Evolutionary conservation across 2,113 vertebrate species (phyloP).

Genomic region (Regulus satrapa): DNA sequence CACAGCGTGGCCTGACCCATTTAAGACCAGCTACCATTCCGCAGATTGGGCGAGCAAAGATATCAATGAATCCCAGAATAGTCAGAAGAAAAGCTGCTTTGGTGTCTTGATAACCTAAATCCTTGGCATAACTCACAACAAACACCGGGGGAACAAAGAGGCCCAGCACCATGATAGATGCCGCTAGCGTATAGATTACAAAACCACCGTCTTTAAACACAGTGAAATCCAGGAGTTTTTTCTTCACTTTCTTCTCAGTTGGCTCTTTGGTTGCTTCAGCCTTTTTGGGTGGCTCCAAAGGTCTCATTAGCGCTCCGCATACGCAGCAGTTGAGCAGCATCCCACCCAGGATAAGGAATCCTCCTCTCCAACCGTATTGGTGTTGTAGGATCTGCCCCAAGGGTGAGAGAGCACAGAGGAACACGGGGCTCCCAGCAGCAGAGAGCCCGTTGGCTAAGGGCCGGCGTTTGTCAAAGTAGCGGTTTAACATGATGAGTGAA

Average conservation of each 20-base stretch:
- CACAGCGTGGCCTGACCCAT: conserved; percentile 86
- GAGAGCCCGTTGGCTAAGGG: conserved; percentile 92
- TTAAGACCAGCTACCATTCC: conserved; percentile 85
- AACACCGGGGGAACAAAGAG: conserved; percentile 95
- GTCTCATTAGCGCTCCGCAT: conserved; percentile 90
- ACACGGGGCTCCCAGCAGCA: conserved; percentile 90
- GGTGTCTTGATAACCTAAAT: conserved; percentile 83
- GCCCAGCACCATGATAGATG: conserved; percentile 93
- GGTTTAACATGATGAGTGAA: conserved; percentile 94
- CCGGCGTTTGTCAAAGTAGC: conserved; percentile 89
- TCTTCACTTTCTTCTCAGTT: conserved; percentile 52
- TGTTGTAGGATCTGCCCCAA: conserved; percentile 89
- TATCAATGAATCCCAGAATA: conserved; percentile 90
- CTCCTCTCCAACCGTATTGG: conserved; percentile 87
- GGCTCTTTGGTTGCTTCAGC: neutral
- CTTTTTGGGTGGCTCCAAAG: conserved; percentile 72
- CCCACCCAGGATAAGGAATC: conserved; percentile 91
- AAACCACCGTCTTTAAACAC: conserved; percentile 90
- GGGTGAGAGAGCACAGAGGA: conserved; percentile 88
- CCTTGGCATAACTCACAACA: conserved; percentile 92
- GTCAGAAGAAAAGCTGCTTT: conserved; percentile 88
- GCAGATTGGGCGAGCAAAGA: conserved; percentile 88
- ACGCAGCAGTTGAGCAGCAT: conserved; percentile 92
- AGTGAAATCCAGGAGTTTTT: conserved; percentile 86
- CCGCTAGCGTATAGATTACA: conserved; percentile 84